A percentile compares a stretch with the other conserved stretches of the same genome.
Conservation (phyloP, 2,888 invertebrate genomes). For the Watsonalla binaria region DNA sequence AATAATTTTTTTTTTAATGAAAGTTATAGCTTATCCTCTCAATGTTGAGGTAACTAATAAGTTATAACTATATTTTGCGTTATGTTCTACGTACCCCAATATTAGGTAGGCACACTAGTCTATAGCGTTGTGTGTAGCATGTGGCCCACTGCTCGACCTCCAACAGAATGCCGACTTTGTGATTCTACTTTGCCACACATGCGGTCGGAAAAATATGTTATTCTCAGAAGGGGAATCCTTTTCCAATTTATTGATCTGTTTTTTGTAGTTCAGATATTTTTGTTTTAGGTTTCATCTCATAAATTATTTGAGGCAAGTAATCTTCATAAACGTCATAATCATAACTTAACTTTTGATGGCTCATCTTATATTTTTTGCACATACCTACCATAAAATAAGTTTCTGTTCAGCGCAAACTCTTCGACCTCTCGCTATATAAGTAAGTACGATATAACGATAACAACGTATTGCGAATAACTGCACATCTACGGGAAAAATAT, state of each 20-base stretch:
- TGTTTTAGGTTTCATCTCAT: neutral
- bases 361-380: no score
- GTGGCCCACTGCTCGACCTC: constrained; percentile 38
- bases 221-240: constrained; percentile 28
- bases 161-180: constrained; percentile 40
- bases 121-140: constrained; percentile 36
- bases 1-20: no score
- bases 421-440: no score
- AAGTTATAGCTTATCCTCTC: no score
- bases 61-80: neutral
- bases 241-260: constrained; percentile 34
- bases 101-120: constrained; percentile 12
- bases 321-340: no score
- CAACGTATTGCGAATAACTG: no score
- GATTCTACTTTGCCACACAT: constrained; percentile 37
- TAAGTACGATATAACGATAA: no score
- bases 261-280: neutral
- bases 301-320: neutral
- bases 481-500: constrained; percentile 1
- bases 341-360: no score
- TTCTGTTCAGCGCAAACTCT: no score
- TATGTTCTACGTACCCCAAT: neutral
- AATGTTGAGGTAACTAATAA: neutral
- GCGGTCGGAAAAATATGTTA: constrained; percentile 49
- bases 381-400: no score